Evolutionary conservation across 2,888 invertebrate genomes (phyloP).

Genomic region (Rhogogaster chlorosoma): DNA sequence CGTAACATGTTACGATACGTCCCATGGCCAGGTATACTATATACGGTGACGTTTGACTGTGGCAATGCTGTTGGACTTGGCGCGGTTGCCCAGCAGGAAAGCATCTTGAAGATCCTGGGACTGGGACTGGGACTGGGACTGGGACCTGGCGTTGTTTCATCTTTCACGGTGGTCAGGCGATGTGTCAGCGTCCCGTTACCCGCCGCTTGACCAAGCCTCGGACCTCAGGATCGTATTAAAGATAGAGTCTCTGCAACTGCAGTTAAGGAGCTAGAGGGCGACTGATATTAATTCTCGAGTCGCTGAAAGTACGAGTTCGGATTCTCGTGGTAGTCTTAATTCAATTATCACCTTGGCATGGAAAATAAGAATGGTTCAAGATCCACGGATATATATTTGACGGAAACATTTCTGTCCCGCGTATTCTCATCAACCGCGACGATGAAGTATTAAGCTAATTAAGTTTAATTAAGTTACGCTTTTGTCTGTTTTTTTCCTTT

Average conservation of each 20-base stretch:
- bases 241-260: slow-evolving; percentile 1
- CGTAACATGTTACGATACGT: background rate
- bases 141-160: slow-evolving; percentile 55
- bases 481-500: background rate
- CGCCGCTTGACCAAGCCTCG: slow-evolving; percentile 52
- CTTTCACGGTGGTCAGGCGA: slow-evolving; percentile 62
- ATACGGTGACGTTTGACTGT: slow-evolving; percentile 27
- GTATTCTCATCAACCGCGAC: background rate
- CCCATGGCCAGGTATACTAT: slow-evolving; percentile 8
- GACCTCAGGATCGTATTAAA: slow-evolving; percentile 33
- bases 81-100: background rate
- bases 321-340: slow-evolving; percentile 33
- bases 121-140: slow-evolving; percentile 17
- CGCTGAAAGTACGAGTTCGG: background rate
- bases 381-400: slow-evolving; percentile 3
- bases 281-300: slow-evolving; percentile 38
- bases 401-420: background rate
- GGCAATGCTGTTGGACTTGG: slow-evolving; percentile 15
- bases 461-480: background rate
- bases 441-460: slow-evolving; percentile 12
- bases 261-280: slow-evolving; percentile 7
- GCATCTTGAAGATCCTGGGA: slow-evolving; percentile 19
- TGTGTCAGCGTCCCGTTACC: slow-evolving; percentile 73
- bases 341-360: slow-evolving; percentile 31
- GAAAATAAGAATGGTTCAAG: background rate